Base-by-base conservation (phyloP, 2,113 vertebrate species). In the Pangasianodon hypophthalmus region DNA sequence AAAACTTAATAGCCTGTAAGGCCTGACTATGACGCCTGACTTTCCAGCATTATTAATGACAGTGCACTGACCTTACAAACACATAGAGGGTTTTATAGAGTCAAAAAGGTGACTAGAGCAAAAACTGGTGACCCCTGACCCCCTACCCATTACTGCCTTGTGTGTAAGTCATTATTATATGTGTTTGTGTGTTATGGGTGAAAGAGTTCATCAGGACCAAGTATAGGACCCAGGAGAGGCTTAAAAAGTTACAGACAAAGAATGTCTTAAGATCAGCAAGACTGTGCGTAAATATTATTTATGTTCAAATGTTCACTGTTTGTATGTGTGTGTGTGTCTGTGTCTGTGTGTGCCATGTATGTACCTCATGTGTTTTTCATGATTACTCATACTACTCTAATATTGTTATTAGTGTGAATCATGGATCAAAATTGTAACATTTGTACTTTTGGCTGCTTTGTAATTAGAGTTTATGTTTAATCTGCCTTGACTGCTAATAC, bases 21-120 rank as follows among this genome's bases (percentile, higher is more conserved):
- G 50, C n/a, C 16, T 0, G 29, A 8, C 14, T 21, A 44, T 48
- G 44, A 46, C 37, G 85, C 62, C 88, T 84, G 62, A 85, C 24
- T 87, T n/a, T 71, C 84, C n/a, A 69, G 88, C 81, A 85, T 85
- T 90, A 85, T 67, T 44, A 44, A 64, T 80, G 69, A 50, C 37
- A 84, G 58, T 73, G 3, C 64, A 44, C 14, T 46, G 10, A 18
- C 37, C 88, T 64, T 87, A 7, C 6, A 88, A 79, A 77, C 41
- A 69, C 77, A 84, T 52, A 46, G n/a, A 84, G 6, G 5, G 16
- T 85, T 79, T 86, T 81, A 67, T 56, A 3, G 64, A 60, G 82
- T 90, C 86, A 87, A 37, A 71, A 87, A 89, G 54, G 46, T 62
- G 77, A 73, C 37, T 54, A 48, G 77, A 80, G 46, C 48, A n/a